Conservation (phyloP, 2,888 invertebrate genomes). For the Brenthis daphne region DNA sequence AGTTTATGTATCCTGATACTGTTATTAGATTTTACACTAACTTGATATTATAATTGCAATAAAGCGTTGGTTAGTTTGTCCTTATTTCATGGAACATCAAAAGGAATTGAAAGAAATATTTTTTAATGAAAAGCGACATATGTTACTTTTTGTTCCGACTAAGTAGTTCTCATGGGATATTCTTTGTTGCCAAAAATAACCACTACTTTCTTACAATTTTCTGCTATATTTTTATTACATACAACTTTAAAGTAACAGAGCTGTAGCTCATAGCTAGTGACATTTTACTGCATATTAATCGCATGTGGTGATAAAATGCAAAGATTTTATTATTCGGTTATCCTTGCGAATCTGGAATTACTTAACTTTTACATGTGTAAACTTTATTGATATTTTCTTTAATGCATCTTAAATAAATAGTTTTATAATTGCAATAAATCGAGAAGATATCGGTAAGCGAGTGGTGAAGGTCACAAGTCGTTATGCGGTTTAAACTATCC, state of each 20-base stretch:
- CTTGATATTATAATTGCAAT: neutral
- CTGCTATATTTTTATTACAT: too few relatives aligned
- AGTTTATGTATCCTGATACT: too few relatives aligned
- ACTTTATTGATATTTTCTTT: slow-evolving; percentile 19
- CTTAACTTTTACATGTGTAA: slow-evolving; percentile 8
- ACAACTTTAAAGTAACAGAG: neutral
- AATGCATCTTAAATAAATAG: slow-evolving; percentile 16
- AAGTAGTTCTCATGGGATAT: too few relatives aligned
- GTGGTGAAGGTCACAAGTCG: slow-evolving; percentile 14
- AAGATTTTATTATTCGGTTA: slow-evolving; percentile 5
- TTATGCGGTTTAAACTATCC: slow-evolving; percentile 20
- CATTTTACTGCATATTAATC: neutral
- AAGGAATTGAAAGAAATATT: too few relatives aligned
- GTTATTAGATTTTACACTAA: too few relatives aligned
- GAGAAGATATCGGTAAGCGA: slow-evolving; percentile 14
- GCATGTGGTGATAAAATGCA: neutral
- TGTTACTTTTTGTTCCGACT: too few relatives aligned
- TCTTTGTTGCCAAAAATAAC: too few relatives aligned
- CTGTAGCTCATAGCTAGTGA: neutral
- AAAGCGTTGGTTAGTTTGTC: neutral
- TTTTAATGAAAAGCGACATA: too few relatives aligned
- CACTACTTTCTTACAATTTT: too few relatives aligned
- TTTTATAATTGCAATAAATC: slow-evolving; percentile 18
- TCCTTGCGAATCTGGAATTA: slow-evolving; percentile 24
- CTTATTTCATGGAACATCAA: too few relatives aligned